Percentiles rank a stretch among this genome's conserved stretches.
Conservation (phyloP, 2,113 vertebrate genomes). For the Bubo blakistoni region DNA sequence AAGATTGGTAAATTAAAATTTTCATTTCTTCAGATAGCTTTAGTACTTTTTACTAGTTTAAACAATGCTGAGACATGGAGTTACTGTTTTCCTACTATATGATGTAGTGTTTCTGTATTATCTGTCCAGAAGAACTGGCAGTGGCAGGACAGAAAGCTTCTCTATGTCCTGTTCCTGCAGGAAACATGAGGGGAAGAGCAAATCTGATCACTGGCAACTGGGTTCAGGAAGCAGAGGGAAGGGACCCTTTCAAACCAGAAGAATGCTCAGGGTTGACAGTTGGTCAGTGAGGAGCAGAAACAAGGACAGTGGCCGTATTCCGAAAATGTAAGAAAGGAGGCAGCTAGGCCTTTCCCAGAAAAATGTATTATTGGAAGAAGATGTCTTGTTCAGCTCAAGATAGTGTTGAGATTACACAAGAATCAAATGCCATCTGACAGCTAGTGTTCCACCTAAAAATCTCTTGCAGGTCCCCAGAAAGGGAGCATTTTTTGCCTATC, state of each 20-base stretch:
- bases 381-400: background rate
- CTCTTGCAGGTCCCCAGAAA: background rate
- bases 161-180: background rate
- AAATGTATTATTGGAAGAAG: background rate
- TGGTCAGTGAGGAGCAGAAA: background rate
- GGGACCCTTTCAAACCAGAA: background rate
- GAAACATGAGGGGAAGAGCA: background rate
- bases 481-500: background rate
- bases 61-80: background rate
- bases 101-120: background rate
- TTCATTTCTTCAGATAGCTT: background rate
- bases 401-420: background rate
- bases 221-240: background rate
- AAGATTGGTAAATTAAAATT: background rate
- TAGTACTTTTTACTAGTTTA: background rate
- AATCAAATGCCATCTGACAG: background rate
- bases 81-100: background rate
- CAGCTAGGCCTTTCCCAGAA: background rate
- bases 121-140: background rate
- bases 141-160: background rate
- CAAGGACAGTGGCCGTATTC: accelerated
- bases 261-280: background rate
- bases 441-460: background rate
- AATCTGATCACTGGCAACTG: background rate
- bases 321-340: background rate